phyloP scores from a whole-genome alignment of 2,113 vertebrate genomes.

The Atrichornis clamosus region DNA sequence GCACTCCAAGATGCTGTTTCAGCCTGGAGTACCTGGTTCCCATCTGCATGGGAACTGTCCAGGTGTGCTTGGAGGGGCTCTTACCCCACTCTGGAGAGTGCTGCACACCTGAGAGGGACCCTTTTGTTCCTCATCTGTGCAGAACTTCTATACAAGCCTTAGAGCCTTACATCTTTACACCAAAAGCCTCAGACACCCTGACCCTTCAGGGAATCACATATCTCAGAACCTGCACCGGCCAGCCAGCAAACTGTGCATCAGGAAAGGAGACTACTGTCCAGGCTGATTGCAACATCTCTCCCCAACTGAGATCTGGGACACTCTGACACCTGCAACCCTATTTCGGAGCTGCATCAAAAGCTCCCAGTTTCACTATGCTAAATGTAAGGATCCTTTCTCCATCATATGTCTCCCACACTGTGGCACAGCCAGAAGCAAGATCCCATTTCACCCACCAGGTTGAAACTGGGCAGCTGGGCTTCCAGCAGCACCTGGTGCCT shows the following conservation, averaged over 20 bases:
- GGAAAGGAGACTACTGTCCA: not conserved
- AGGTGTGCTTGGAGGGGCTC: not conserved
- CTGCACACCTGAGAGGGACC: not conserved
- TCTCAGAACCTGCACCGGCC: not conserved
- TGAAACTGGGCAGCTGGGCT: not conserved
- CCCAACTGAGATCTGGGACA: not conserved
- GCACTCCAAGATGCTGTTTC: not conserved
- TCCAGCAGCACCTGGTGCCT: not conserved
- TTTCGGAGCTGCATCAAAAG: not conserved
- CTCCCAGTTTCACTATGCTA: not conserved
- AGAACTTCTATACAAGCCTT: not conserved
- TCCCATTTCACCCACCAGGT: not conserved
- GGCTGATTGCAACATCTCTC: not conserved
- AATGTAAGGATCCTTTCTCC: not conserved
- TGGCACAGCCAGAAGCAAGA: fast-evolving
- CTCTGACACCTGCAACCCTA: fast-evolving
- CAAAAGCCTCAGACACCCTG: not conserved
- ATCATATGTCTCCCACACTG: fast-evolving
- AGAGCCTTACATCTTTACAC: not conserved
- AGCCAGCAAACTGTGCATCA: not conserved
- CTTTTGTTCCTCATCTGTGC: not conserved
- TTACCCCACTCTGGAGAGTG: not conserved
- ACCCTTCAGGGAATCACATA: not conserved
- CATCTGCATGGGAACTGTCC: no score
- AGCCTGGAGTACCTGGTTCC: not conserved